Evolutionary conservation across 2,888 invertebrate species (phyloP).

Genomic region (Noctua fimbriata): DNA sequence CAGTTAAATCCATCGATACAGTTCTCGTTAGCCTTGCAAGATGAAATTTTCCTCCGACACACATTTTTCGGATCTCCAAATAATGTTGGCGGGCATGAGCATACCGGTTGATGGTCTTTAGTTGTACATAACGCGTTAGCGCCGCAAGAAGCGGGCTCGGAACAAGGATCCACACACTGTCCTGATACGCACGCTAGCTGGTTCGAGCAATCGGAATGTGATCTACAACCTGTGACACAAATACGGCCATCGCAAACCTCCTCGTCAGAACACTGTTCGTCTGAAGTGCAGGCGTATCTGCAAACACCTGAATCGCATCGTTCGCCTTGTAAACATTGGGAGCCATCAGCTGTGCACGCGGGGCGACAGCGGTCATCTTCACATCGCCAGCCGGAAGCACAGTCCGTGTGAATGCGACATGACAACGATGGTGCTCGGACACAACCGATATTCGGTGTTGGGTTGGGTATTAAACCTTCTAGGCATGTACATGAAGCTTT

Average conservation of each 20-base stretch:
- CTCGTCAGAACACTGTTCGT: conserved; percentile 96
- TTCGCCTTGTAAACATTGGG: conserved; percentile 95
- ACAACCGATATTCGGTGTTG: conserved; percentile 96
- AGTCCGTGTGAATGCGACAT: conserved; percentile 95
- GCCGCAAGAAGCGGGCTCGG: conserved; percentile 94
- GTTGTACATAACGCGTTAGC: conserved; percentile 94
- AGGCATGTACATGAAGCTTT: conserved; percentile 95
- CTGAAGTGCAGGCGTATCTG: conserved; percentile 95
- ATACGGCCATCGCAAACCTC: conserved; percentile 96
- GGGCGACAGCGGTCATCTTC: conserved; percentile 94
- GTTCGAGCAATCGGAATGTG: conserved; percentile 93
- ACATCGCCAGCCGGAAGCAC: conserved; percentile 93
- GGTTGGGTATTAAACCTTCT: conserved; percentile 95
- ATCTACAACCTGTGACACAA: conserved; percentile 95
- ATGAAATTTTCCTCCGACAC: conserved; percentile 92
- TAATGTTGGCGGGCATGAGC: conserved; percentile 93
- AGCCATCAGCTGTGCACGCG: conserved; percentile 93
- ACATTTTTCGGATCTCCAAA: conserved; percentile 94
- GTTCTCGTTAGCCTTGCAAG: conserved; percentile 92
- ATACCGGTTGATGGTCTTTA: conserved; percentile 93
- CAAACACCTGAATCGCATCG: conserved; percentile 94
- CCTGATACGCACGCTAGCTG: conserved; percentile 94
- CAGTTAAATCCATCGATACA: conserved; percentile 94
- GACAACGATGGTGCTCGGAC: conserved; percentile 94
- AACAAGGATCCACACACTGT: conserved; percentile 95